Base-by-base conservation (phyloP, 2,888 invertebrate genomes). In the Xylophagus ater region DNA sequence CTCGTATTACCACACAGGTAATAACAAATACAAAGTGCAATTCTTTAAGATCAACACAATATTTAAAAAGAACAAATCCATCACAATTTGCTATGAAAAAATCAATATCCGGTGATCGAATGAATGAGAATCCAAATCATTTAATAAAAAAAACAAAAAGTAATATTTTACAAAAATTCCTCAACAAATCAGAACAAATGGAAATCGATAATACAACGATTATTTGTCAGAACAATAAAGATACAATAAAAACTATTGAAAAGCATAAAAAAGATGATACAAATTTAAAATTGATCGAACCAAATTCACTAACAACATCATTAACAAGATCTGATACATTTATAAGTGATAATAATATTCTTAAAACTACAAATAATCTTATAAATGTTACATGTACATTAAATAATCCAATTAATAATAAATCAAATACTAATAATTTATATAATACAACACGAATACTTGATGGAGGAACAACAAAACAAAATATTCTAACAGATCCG, bases 251-350 rank as follows among this genome's bases (percentile, higher is more conserved):
- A n/a, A 54, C 50, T 0, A 48, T 50, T n/a, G 41, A 50, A 42
- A 53, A 32, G 21, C 41, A 12, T 30, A 52, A 42, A 40, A 50
- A 47, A 43, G 41, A 40, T 24, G 37, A 25, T 36, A 41, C 40
- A 26, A 44, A 42, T 39, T 38, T 45, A 35, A 39, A 46, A 32
- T 24, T 46, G 13, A 24, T 26, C 4, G 17, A 35, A 5, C 33
- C 30, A 17, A 20, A 21, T 26, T 14, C 29, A 28, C 34, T 29
- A 29, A 36, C 31, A 18, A 35, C 25, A 31, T 33, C 41, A 4
- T 47, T 63, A 0, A 53, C 57, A 30, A 53, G 62, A 4, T 62
- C 62, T 19, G 62, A 63, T 24, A 63, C 62, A 3, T 63, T 63
- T 48, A 54, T 63, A 2, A 57, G 62, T 20, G 53, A 53, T 12